Evolutionary conservation across 2,888 invertebrate genomes (phyloP).

Genomic region (Amphipoea oculea): DNA sequence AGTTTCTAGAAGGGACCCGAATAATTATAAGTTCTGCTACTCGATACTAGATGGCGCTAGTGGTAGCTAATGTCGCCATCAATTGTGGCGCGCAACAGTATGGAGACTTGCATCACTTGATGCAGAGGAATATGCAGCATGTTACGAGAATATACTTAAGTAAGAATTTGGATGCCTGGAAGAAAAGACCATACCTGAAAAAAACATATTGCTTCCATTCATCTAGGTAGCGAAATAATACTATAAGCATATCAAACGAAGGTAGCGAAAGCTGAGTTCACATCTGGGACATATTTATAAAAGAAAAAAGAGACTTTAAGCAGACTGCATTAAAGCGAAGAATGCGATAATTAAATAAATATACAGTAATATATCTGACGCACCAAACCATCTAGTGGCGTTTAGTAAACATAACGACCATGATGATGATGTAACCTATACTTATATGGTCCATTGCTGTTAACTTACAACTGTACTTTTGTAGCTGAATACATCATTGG

Average conservation of each 20-base stretch:
- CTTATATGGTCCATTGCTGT: conserved; percentile 22
- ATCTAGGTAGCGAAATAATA: not conserved
- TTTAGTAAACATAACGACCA: conserved; percentile 55
- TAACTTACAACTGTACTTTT: conserved; percentile 34
- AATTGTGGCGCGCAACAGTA: too few relatives aligned
- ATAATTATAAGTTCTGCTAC: too few relatives aligned
- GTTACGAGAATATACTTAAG: not conserved
- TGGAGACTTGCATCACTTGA: not conserved
- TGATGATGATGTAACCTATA: conserved; percentile 19
- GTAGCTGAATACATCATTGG: conserved; percentile 2
- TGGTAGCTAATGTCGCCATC: too few relatives aligned
- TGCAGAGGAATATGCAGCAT: not conserved
- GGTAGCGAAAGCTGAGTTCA: not conserved
- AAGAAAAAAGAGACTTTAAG: not conserved
- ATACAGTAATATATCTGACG: conserved; percentile 17
- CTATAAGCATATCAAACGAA: not conserved
- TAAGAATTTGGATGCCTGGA: not conserved
- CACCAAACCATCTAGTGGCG: not conserved
- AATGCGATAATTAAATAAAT: not conserved
- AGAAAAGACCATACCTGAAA: not conserved
- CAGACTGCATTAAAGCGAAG: not conserved
- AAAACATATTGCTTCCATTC: not conserved
- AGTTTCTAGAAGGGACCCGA: too few relatives aligned
- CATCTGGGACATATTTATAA: not conserved
- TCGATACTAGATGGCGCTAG: too few relatives aligned